Percentiles rank a stretch among this genome's conserved stretches.
Conservation (phyloP, 2,113 vertebrate genomes). For the Rhodinocichla rosea region DNA sequence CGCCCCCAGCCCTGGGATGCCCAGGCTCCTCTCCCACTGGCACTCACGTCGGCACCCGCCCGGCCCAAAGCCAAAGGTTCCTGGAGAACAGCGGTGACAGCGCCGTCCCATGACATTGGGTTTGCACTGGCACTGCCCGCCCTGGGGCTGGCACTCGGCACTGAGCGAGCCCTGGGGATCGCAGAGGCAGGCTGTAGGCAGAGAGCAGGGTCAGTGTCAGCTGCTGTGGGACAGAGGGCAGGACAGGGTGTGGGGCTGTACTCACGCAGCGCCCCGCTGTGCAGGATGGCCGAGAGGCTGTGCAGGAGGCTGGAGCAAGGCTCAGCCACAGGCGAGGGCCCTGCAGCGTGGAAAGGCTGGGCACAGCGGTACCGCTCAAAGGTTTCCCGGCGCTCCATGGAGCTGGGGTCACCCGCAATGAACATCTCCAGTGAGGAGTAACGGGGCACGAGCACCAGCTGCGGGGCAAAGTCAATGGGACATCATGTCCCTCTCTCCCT, state of each 20-base stretch:
- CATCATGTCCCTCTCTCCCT: accelerated
- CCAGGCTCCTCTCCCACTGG: neutral
- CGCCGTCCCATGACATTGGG: constrained; percentile 82
- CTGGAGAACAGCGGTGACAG: constrained; percentile 85
- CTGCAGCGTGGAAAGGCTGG: constrained; percentile 76
- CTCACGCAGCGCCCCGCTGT: constrained; percentile 88
- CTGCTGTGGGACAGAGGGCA: accelerated
- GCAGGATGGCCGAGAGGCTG: constrained; percentile 88
- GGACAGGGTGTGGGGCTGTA: neutral
- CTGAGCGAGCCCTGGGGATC: constrained; percentile 91
- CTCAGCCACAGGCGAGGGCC: constrained; percentile 73
- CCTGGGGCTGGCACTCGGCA: constrained; percentile 82
- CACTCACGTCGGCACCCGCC: constrained; percentile 85
- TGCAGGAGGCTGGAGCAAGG: constrained; percentile 84
- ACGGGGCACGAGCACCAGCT: constrained; percentile 89
- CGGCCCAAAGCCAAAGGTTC: constrained; percentile 89
- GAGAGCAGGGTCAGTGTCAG: neutral
- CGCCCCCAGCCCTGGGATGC: neutral
- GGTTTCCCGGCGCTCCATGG: constrained; percentile 78
- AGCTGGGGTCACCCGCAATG: constrained; percentile 78
- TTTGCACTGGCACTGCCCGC: constrained; percentile 92
- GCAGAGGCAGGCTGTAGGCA: constrained; percentile 85
- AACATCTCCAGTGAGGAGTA: constrained; percentile 92
- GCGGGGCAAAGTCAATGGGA: neutral
- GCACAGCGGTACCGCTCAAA: constrained; percentile 89